Evolutionary conservation across 2,113 vertebrate genomes (phyloP).

Genomic region (Rhea pennata): DNA sequence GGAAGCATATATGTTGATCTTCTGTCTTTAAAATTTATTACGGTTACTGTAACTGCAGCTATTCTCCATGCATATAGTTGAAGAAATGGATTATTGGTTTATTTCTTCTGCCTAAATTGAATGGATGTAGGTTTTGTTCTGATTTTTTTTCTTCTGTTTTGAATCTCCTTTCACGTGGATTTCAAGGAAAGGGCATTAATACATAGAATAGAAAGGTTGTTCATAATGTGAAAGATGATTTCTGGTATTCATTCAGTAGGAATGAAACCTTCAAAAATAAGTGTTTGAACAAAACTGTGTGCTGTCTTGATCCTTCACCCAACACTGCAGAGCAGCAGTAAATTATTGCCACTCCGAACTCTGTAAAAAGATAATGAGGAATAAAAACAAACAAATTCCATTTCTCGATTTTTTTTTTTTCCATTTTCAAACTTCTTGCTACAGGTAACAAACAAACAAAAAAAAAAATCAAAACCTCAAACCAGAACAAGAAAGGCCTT

Average conservation of each 20-base stretch:
- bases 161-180: background rate
- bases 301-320: background rate
- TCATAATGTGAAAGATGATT: background rate
- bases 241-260: background rate
- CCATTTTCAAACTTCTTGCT: background rate
- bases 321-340: background rate
- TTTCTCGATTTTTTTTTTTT: background rate
- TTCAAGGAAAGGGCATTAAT: background rate
- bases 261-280: background rate
- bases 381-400: accelerated
- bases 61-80: background rate
- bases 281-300: background rate
- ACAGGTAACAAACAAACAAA: background rate
- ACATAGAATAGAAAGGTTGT: background rate
- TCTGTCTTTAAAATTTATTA: background rate
- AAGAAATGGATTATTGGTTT: background rate
- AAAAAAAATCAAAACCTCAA: background rate
- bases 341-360: background rate
- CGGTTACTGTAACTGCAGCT: background rate
- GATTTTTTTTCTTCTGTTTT: background rate
- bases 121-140: background rate
- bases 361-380: background rate
- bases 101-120: background rate
- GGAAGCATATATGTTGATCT: background rate
- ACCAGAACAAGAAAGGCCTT: background rate